Base-by-base conservation (phyloP, 2,888 invertebrate species). In the Anoplius nigerrimus region DNA sequence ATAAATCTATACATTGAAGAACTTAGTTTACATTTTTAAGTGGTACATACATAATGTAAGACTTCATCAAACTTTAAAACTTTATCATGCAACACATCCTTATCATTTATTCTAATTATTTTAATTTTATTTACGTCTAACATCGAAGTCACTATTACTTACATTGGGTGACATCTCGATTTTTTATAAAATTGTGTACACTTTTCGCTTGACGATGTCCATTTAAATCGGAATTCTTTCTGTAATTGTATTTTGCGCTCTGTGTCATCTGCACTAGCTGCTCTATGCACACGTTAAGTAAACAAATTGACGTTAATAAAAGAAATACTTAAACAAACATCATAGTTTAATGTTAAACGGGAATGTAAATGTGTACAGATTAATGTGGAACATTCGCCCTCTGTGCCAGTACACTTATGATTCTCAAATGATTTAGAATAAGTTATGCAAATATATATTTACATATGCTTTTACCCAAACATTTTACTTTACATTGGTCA, bases 101-200 rank as follows among this genome's bases (percentile, higher is more conserved):
- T 75, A 63, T 74, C 66, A 27, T 68, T 62, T 79, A 76, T 54
- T 54, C 63, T 82, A 80, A 71, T 70, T 79, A 77, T 66, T 73
- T 74, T 66, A 77, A 34, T 70, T 71, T 67, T 73, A 69, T 55
- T 73, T 73, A 75, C 58, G 16, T 52, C 69, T 76, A 34, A 74
- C 72, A 76, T 75, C 80, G 80, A 82, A 83, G 81, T 80, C 80
- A 83, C 78, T 81, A 75, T 82, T 85, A 85, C 79, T 84, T 84
- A 84, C 84, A 84, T 72, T 54, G 65, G 65, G 69, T 27, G 53
- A 66, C 56, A 34, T 71, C 63, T 67, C 56, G 8, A 62, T 42
- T 51, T 18, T 69, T 69, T 57, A 62, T 61, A 66, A 55, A 48
- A 48, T 65, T 61, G 62, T 71, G 27, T 68, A 66, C 59, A 68